These are phyloP conservation scores for Tinamus major DNA, from an alignment of 2,797 vertebrate species.

Conservation along the genomic window DNA sequence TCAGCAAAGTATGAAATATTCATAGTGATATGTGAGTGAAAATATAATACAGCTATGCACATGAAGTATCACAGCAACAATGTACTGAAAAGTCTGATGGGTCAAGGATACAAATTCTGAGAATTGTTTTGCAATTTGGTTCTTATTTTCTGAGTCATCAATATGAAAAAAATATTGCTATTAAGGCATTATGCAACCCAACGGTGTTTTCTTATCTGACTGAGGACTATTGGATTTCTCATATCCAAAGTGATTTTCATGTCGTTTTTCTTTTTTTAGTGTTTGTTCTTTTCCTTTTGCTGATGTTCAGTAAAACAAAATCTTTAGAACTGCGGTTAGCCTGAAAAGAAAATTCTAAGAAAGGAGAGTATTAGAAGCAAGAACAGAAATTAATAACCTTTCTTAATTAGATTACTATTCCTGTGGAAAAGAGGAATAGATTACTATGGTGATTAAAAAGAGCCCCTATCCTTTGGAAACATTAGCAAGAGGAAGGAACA, in stretches of 20 bases:
- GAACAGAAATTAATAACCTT: constrained; percentile 36
- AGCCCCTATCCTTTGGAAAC: not conserved
- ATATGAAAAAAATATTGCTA: not conserved
- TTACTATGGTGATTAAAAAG: not conserved
- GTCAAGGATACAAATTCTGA: not conserved
- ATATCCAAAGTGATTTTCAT: constrained; percentile 1
- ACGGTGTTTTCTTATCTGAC: not conserved
- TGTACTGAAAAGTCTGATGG: not conserved
- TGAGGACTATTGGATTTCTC: not conserved
- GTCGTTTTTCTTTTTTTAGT: constrained; percentile 34
- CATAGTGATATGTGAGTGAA: not conserved
- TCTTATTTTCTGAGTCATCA: not conserved
- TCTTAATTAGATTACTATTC: constrained; percentile 58
- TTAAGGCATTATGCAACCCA: constrained; percentile 21
- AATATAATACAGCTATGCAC: not conserved
- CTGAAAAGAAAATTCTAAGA: constrained; percentile 39
- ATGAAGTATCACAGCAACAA: not conserved
- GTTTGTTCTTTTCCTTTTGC: constrained; percentile 30
- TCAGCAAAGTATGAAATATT: constrained; percentile 15
- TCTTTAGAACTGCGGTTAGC: constrained; percentile 33
- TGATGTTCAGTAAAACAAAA: constrained; percentile 44
- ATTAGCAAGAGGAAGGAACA: not conserved
- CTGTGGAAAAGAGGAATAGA: constrained; percentile 18
- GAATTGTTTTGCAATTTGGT: not conserved
- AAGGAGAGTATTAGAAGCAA: constrained; percentile 44